Conservation (phyloP, 2,797 vertebrate genomes). For the Capromys pilorides region DNA sequence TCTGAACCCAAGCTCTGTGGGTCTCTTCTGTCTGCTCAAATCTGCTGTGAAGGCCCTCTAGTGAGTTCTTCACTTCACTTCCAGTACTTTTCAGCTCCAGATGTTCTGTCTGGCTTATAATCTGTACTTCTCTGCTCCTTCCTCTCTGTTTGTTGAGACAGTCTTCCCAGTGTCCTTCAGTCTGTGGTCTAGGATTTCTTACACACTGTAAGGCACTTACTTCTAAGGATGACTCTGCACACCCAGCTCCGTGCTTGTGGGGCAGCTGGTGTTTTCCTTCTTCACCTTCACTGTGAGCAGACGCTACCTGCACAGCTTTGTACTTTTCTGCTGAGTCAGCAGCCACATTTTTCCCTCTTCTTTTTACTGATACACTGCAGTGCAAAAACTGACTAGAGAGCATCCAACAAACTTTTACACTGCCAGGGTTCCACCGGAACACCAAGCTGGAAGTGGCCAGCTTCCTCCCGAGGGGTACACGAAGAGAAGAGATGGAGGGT, state of each 20-base stretch:
- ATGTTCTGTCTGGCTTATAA: background rate
- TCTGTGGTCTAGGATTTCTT: background rate
- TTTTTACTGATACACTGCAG: background rate
- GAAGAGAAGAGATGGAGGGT: no score
- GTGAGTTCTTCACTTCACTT: background rate
- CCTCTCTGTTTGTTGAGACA: background rate
- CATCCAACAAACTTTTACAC: background rate
- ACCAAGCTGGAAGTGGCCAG: background rate
- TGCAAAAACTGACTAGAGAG: background rate
- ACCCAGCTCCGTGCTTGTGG: no score
- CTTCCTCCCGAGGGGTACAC: background rate
- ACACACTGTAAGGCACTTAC: background rate
- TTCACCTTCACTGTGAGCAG: background rate
- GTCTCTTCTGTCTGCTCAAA: background rate
- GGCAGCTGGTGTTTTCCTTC: background rate
- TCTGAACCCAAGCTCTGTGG: background rate
- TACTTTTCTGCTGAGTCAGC: background rate
- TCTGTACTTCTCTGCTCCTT: background rate
- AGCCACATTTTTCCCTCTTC: background rate
- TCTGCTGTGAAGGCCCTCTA: background rate
- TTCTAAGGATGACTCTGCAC: background rate
- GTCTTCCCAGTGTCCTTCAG: background rate
- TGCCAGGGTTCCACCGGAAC: background rate
- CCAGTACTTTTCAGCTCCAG: background rate
- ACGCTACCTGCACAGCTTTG: background rate